Evolutionary conservation across 1,140 invertebrate species (phyloP).

Genomic region (Pseudomyrmex pallidus): DNA sequence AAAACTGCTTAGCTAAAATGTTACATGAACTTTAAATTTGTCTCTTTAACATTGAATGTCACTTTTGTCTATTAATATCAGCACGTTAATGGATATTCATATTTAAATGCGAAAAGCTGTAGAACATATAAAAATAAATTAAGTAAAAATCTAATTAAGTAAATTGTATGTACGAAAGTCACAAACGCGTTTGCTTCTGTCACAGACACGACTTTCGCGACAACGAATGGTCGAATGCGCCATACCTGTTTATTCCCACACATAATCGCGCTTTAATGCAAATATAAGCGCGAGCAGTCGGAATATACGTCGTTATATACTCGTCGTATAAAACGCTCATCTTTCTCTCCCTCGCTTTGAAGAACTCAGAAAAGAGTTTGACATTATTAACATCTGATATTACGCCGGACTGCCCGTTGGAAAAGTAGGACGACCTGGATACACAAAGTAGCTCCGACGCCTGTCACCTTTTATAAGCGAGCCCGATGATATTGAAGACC

Average conservation of each 20-base stretch:
- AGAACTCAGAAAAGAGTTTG: constrained; percentile 29
- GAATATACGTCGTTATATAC: not conserved
- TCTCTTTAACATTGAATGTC: constrained; percentile 1
- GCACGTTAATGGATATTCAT: too few species aligned
- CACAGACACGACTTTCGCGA: not conserved
- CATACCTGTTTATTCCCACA: constrained; percentile 10
- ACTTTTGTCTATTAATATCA: not conserved
- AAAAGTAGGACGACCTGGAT: constrained; percentile 48
- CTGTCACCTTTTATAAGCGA: constrained; percentile 52
- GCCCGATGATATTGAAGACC: constrained; percentile 49
- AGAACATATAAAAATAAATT: too few species aligned
- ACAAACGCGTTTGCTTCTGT: too few species aligned
- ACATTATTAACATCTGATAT: constrained; percentile 56
- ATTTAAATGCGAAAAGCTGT: not conserved
- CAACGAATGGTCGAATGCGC: not conserved
- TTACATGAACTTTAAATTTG: not conserved
- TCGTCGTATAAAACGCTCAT: constrained; percentile 35
- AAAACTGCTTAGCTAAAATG: not conserved
- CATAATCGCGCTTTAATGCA: not conserved
- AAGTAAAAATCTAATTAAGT: too few species aligned
- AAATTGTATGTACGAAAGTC: too few species aligned
- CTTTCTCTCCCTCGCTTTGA: not conserved
- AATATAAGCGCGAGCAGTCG: not conserved
- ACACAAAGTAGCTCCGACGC: constrained; percentile 44
- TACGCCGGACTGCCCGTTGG: constrained; percentile 17